A percentile compares a stretch with the other conserved stretches of the same genome.
phyloP scores from a whole-genome alignment of 1,140 invertebrate genomes.

The Drosophila obscura region DNA sequence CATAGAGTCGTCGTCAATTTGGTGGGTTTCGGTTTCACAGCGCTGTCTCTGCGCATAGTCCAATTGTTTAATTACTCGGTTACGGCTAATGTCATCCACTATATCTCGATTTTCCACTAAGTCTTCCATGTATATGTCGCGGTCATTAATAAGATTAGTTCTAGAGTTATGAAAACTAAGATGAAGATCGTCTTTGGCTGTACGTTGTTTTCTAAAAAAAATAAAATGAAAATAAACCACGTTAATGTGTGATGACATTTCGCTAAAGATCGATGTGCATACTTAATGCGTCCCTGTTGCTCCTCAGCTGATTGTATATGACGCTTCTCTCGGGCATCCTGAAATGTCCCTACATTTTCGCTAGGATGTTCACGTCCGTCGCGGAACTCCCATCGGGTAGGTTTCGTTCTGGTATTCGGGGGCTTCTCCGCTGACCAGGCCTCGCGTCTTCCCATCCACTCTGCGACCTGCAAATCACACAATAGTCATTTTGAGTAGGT shows the following conservation, averaged over 20 bases:
- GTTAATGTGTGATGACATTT: too few species aligned
- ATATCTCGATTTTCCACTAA: conserved; percentile 84
- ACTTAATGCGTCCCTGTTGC: conserved; percentile 79
- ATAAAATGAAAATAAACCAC: neutral
- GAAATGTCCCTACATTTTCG: conserved; percentile 74
- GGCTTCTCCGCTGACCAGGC: conserved; percentile 90
- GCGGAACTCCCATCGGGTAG: conserved; percentile 89
- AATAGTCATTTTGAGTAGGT: neutral
- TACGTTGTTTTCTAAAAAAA: conserved; percentile 59
- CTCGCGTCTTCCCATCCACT: conserved; percentile 89
- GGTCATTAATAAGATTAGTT: conserved; percentile 85
- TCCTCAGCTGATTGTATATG: conserved; percentile 73
- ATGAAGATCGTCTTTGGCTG: conserved; percentile 80
- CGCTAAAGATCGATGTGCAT: neutral
- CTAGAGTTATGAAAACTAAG: conserved; percentile 83
- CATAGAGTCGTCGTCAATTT: conserved; percentile 88
- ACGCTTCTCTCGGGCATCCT: conserved; percentile 37
- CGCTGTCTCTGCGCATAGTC: conserved; percentile 84
- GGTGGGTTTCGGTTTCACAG: conserved; percentile 87
- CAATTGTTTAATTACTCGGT: conserved; percentile 79
- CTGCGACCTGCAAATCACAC: conserved; percentile 84
- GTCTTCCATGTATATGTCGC: conserved; percentile 87
- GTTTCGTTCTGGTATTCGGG: conserved; percentile 86
- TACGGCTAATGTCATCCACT: conserved; percentile 73
- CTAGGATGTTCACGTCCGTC: conserved; percentile 85